Percentiles rank a stretch among this genome's conserved stretches.
Evolutionary conservation across 37 sponge, comb jelly and placozoan species (phyloP).

Genomic region (Hexactinellida sp.): DNA sequence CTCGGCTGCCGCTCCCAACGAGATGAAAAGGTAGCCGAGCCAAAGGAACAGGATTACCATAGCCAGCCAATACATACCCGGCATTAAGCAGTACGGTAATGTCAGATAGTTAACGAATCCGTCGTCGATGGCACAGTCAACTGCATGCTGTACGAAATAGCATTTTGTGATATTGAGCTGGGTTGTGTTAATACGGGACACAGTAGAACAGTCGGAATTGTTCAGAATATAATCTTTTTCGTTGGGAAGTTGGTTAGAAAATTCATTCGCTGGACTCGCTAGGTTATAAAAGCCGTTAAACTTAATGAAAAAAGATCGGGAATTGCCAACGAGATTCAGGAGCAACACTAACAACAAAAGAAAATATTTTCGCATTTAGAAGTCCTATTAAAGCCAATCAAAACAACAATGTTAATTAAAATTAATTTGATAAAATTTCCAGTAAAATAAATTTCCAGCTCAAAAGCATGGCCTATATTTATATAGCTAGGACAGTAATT

Average conservation of each 20-base stretch:
- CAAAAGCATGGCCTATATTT: background rate
- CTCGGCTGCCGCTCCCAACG: slow-evolving; percentile 84
- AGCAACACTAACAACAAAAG: background rate
- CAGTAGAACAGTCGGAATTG: background rate
- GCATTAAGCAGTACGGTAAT: slow-evolving; percentile 72
- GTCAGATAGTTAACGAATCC: slow-evolving; percentile 66
- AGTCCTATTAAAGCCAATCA: background rate
- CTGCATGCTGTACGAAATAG: slow-evolving; percentile 39
- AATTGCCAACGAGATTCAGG: background rate
- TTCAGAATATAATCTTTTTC: background rate
- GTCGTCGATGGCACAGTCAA: slow-evolving; percentile 44
- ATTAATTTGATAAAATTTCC: background rate
- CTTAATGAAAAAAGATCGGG: background rate
- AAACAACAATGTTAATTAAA: background rate
- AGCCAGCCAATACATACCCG: slow-evolving; percentile 58
- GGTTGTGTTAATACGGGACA: background rate
- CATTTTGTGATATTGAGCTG: slow-evolving; percentile 23
- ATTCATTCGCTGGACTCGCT: too few species aligned
- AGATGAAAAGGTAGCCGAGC: slow-evolving; percentile 72
- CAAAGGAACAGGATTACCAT: slow-evolving; percentile 78
- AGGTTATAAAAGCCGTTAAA: background rate
- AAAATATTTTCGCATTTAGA: background rate
- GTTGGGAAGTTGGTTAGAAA: background rate
- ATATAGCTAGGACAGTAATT: too few species aligned
- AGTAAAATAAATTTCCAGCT: background rate